Percentiles rank a stretch among this genome's conserved stretches.
Conservation (phyloP, 2,888 invertebrate species). For the Sicus ferrugineus region DNA sequence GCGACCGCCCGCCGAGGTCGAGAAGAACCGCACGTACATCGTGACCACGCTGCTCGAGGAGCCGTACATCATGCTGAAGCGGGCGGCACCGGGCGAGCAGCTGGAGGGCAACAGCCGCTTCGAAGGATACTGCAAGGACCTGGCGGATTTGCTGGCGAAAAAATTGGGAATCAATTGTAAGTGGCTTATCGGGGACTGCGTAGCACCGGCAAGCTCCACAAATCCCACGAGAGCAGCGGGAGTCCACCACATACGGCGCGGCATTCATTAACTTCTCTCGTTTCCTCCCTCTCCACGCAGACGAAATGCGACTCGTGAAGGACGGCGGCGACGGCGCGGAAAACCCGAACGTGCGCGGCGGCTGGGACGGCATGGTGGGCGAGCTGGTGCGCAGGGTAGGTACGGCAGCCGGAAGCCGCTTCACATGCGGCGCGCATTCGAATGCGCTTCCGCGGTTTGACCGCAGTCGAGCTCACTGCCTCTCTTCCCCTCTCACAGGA, state of each 20-base stretch:
- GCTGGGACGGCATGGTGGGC: constrained; percentile 89
- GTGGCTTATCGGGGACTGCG: constrained; percentile 53
- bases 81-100: constrained; percentile 72
- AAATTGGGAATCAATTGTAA: constrained; percentile 86
- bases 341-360: constrained; percentile 75
- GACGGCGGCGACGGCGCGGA: constrained; percentile 86
- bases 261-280: constrained; percentile 36
- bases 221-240: background rate
- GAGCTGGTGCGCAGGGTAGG: constrained; percentile 86
- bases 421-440: no score
- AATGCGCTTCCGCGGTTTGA: no score
- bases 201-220: background rate
- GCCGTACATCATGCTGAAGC: constrained; percentile 84
- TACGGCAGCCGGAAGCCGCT: no score
- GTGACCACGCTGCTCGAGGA: constrained; percentile 89
- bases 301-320: constrained; percentile 83
- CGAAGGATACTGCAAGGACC: constrained; percentile 92
- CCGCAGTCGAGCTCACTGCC: background rate
- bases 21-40: constrained; percentile 84
- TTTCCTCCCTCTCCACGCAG: no score
- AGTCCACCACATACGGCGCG: background rate
- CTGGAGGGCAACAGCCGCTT: constrained; percentile 79
- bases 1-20: constrained; percentile 75
- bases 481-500: constrained; percentile 69
- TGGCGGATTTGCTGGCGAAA: constrained; percentile 82